phyloP scores from a whole-genome alignment of 2,113 vertebrate species.

The Sminthopsis crassicaudata region DNA sequence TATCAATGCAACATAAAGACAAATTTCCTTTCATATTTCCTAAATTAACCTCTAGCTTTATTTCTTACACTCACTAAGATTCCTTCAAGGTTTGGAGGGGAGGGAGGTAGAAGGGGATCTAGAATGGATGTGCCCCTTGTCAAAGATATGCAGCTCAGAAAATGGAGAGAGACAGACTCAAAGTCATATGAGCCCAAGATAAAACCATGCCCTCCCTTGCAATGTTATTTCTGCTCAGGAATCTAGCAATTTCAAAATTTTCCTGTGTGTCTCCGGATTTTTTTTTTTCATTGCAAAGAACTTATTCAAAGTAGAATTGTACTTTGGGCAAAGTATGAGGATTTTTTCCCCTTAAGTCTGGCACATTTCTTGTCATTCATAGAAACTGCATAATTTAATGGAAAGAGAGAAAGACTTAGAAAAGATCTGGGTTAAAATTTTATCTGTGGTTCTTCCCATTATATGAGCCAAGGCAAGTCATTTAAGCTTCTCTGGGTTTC shows the following conservation, averaged over 20 bases:
- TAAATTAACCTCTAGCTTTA: conserved; percentile 73
- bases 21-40: conserved; percentile 66
- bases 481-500: not conserved
- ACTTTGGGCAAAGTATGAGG: not conserved
- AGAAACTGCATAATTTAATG: not conserved
- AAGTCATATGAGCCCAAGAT: conserved; percentile 50
- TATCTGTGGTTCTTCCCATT: not conserved
- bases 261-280: conserved; percentile 32
- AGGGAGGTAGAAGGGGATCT: conserved; percentile 43
- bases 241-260: conserved; percentile 60
- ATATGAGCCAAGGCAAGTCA: not conserved
- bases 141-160: conserved; percentile 45
- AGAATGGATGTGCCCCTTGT: conserved; percentile 16
- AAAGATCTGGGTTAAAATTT: not conserved
- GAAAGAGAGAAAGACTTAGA: not conserved
- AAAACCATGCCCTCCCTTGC: conserved; percentile 50
- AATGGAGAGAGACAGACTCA: conserved; percentile 61
- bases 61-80: conserved; percentile 53
- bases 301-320: conserved; percentile 32
- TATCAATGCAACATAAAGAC: conserved; percentile 71
- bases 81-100: conserved; percentile 50
- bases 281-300: conserved; percentile 21
- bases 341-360: conserved; percentile 15
- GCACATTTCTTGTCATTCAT: conserved; percentile 1
- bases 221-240: conserved; percentile 70